A percentile compares a stretch with the other conserved stretches of the same genome.
Evolutionary conservation across 2,797 vertebrate genomes (phyloP).

Genomic region (Sebastes iracundus): DNA sequence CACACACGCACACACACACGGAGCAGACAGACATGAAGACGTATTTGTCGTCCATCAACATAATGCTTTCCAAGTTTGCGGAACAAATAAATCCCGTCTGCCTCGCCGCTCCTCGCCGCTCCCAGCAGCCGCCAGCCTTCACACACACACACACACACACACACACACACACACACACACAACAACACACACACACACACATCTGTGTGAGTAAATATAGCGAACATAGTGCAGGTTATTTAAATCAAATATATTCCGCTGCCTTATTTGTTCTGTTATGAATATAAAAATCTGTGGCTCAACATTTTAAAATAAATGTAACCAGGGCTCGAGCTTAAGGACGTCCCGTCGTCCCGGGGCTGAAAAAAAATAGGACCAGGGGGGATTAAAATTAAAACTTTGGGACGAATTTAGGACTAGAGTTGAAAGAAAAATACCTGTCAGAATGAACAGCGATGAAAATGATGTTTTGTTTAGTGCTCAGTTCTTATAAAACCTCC

Average conservation of each 20-base stretch:
- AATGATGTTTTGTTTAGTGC: too few species aligned
- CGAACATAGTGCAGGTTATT: neutral
- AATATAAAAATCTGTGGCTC: neutral
- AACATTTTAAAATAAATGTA: neutral
- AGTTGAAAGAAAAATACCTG: too few species aligned
- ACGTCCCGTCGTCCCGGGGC: too few species aligned
- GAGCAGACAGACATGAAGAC: slow-evolving; percentile 80
- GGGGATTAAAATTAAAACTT: too few species aligned
- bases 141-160: too few species aligned
- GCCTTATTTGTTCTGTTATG: neutral
- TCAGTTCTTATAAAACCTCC: too few species aligned
- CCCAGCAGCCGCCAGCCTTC: slow-evolving; percentile 85
- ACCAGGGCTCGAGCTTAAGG: too few species aligned
- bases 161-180: too few species aligned
- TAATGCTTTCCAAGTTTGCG: slow-evolving; percentile 92
- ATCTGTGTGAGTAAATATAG: neutral
- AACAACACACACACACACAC: too few species aligned
- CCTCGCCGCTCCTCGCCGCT: slow-evolving; percentile 88
- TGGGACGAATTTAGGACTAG: too few species aligned
- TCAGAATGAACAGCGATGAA: too few species aligned
- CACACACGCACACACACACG: neutral
- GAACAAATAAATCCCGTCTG: slow-evolving; percentile 93
- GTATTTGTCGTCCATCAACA: slow-evolving; percentile 87
- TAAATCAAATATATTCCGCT: neutral
- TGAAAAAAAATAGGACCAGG: too few species aligned